A percentile compares a stretch with the other conserved stretches of the same genome.
Evolutionary conservation across 2,888 invertebrate species (phyloP).

Genomic region (Catocala fraxini): DNA sequence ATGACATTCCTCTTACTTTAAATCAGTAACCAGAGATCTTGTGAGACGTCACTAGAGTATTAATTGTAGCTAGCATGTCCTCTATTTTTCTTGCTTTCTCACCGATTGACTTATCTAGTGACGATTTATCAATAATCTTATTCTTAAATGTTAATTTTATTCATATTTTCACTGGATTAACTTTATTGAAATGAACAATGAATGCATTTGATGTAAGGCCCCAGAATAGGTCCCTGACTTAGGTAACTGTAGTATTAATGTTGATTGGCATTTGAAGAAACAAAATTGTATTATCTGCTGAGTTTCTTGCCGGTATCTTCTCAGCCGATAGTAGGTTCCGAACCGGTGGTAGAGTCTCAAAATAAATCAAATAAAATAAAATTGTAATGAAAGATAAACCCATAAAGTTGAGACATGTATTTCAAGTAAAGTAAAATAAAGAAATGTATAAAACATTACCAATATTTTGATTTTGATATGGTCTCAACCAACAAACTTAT

Average conservation of each 20-base stretch:
- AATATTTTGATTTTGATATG: too few species aligned
- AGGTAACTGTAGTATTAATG: conserved; percentile 25
- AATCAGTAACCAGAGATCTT: not conserved
- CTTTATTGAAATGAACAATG: not conserved
- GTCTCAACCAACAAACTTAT: conserved; percentile 5
- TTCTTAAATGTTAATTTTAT: not conserved
- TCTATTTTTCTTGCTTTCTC: too few species aligned
- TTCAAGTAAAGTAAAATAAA: too few species aligned
- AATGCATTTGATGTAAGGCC: conserved; percentile 31
- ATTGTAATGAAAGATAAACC: too few species aligned
- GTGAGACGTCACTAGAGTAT: not conserved
- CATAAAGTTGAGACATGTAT: too few species aligned
- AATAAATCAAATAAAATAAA: conserved; percentile 17
- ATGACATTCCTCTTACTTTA: conserved; percentile 24
- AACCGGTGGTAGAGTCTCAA: conserved; percentile 67
- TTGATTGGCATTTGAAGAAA: too few species aligned
- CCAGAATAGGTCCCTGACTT: conserved; percentile 39
- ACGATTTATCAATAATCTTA: too few species aligned
- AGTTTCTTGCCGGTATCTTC: conserved; percentile 85
- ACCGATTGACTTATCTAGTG: too few species aligned
- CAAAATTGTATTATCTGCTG: conserved; percentile 56
- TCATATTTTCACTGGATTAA: not conserved
- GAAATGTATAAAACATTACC: too few species aligned
- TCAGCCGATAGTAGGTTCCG: conserved; percentile 76
- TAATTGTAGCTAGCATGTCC: not conserved